Evolutionary conservation across 2,113 vertebrate genomes (phyloP).

Genomic region (Alces alces): DNA sequence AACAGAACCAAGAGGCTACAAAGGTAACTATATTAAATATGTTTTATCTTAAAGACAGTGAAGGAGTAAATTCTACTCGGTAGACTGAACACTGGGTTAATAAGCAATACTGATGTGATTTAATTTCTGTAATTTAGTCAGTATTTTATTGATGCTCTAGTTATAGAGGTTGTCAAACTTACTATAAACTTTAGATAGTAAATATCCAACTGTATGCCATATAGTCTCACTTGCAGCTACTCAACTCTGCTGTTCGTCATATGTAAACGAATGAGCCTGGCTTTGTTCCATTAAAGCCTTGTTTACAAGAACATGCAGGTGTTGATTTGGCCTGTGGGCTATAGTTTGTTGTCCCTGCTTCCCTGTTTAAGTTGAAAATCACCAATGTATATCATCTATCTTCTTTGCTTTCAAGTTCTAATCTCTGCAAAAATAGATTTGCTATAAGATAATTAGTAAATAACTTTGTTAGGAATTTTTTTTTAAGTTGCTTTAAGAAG

Average conservation of each 20-base stretch:
- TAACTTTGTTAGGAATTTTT: neutral
- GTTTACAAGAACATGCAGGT: neutral
- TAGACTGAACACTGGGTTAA: neutral
- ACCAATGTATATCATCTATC: neutral
- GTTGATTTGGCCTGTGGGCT: neutral
- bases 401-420: conserved; percentile 19
- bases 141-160: neutral
- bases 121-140: neutral
- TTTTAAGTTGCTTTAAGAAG: neutral
- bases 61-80: neutral
- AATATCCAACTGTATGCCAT: neutral
- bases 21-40: conserved; percentile 81
- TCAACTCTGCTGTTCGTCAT: neutral
- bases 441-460: neutral
- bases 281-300: neutral
- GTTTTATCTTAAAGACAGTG: neutral
- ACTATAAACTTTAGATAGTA: neutral
- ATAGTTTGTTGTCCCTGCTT: neutral
- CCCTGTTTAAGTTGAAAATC: neutral
- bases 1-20: conserved; percentile 94
- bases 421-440: neutral
- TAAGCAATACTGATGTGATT: neutral
- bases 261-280: neutral
- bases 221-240: neutral
- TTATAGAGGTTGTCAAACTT: neutral